Evolutionary conservation across 1,140 invertebrate genomes (phyloP), one percentile per base, ranked within the genome.

Genomic region (Bathynomus jamesi): DNA sequence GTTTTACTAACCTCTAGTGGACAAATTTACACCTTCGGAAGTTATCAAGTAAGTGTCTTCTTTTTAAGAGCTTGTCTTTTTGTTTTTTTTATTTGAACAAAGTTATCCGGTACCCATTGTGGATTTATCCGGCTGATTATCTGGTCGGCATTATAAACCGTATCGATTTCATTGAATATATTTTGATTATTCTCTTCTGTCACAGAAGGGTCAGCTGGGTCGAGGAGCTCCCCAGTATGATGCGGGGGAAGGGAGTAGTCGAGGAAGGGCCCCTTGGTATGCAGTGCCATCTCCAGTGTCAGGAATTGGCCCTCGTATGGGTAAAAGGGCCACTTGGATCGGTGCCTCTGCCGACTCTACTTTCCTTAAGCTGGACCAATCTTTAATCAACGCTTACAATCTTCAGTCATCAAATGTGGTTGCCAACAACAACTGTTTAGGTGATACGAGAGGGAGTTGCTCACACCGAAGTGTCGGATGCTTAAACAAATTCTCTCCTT

Each of bases 301-400:
- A 11, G 88, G 91, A 61, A 85, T 93, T 61, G 92, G 92, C 0
- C 87, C 90, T 0, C 85, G 86, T 61, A 80, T 80, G 78, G 84
- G 85, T 5, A 87, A 93, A 76, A 87, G 91, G 79, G 95, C 94
- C 0, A 94, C 92, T 2, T 97, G 94, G 94, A 87, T 98, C 29
- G 90, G 91, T 2, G 95, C 95, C 24, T 93, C 93, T 30, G 94
- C 92, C 0, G 95, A 98, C 84, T 92, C 96, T 81, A 98, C 96
- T 2, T 96, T 93, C 78, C 85, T 99, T 21, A 94, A 95, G 82
- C 88, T 96, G 60, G 95, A 98, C 79, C 94, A 97, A 82, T 89
- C 89, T 32, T 83, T 96, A 8, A 94, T 99, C 63, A 97, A 95
- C 82, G 90, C 91, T 2, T 88, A 93, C 68, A 93, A 89, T 78